phyloP scores from a whole-genome alignment of 2,113 vertebrate genomes.

The Amphiprion percula region DNA sequence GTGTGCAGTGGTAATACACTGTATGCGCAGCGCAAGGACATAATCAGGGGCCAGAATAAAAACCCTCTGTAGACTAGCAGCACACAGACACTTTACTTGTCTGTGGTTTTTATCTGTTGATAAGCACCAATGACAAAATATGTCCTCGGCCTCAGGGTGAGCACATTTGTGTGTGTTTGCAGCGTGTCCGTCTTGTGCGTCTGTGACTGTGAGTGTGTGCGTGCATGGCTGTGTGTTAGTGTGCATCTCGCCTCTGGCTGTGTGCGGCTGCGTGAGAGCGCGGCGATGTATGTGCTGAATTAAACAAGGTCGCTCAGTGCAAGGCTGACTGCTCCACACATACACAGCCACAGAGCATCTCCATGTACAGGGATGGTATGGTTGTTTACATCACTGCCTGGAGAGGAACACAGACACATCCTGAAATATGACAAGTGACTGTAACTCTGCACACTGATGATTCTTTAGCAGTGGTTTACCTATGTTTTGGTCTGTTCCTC shows the following conservation, averaged over 20 bases:
- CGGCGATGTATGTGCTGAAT: constrained; percentile 69
- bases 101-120: constrained; percentile 63
- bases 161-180: constrained; percentile 14
- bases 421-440: not conserved
- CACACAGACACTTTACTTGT: constrained; percentile 47
- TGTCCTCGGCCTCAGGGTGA: constrained; percentile 68
- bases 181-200: constrained; percentile 2
- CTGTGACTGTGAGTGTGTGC: constrained; percentile 5
- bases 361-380: constrained; percentile 5
- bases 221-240: constrained; percentile 20
- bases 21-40: constrained; percentile 34
- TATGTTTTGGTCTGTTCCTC: too few species aligned
- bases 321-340: constrained; percentile 52
- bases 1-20: constrained; percentile 2
- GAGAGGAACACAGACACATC: constrained; percentile 16
- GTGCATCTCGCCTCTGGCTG: constrained; percentile 16
- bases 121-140: constrained; percentile 78
- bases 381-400: not conserved
- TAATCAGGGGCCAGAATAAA: constrained; percentile 33
- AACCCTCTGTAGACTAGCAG: constrained; percentile 17
- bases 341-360: constrained; percentile 17
- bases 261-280: constrained; percentile 23
- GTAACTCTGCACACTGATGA: not conserved
- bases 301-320: constrained; percentile 78
- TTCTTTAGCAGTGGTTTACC: not conserved